phyloP scores from a whole-genome alignment of 1,140 invertebrate genomes.

The Brachionus rotundiformis region DNA sequence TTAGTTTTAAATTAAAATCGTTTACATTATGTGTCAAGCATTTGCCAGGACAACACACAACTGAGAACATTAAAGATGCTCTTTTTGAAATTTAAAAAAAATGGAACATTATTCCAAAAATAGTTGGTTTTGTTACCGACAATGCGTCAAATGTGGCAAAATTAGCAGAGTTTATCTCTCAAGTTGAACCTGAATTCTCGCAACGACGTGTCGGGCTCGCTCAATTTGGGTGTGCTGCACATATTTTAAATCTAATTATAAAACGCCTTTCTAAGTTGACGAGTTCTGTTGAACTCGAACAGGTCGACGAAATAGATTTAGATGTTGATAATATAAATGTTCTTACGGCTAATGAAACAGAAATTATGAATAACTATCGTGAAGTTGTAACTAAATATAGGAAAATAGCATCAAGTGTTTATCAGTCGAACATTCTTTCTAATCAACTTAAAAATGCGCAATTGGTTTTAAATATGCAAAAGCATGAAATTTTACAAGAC shows the following conservation, averaged over 20 bases:
- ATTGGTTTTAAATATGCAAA: background rate
- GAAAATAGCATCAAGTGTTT: background rate
- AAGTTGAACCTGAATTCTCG: constrained; percentile 3
- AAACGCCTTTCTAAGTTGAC: background rate
- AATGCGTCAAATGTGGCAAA: background rate
- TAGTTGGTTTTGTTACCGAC: background rate
- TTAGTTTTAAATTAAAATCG: constrained; percentile 1
- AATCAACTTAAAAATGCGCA: background rate
- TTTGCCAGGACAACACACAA: background rate
- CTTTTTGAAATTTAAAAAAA: background rate
- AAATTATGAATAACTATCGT: background rate
- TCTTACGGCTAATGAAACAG: background rate
- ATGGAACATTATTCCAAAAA: background rate
- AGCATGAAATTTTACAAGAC: background rate
- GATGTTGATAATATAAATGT: background rate
- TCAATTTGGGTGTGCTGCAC: constrained; percentile 13
- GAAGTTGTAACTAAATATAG: background rate
- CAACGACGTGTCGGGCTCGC: background rate
- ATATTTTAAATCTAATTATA: constrained; percentile 30
- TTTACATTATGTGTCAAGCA: background rate
- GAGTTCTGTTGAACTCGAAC: background rate
- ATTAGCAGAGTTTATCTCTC: background rate
- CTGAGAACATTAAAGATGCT: background rate
- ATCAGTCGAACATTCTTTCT: background rate
- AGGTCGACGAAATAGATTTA: background rate